phyloP scores from a whole-genome alignment of 2,888 invertebrate species.

The Synanthedon tipuliformis region DNA sequence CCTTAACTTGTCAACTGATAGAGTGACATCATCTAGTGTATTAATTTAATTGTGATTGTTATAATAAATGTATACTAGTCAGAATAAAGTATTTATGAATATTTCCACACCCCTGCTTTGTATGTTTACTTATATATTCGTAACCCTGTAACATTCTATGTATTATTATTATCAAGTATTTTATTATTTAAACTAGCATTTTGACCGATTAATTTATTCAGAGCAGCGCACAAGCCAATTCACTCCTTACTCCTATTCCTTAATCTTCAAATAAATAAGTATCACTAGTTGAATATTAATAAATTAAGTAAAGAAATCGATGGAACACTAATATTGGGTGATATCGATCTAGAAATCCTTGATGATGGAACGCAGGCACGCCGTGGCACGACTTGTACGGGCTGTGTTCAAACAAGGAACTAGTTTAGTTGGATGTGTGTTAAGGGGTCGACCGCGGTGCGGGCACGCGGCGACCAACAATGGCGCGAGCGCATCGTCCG shows the following conservation, averaged over 20 bases:
- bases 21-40: slow-evolving; percentile 68
- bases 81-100: slow-evolving; percentile 48
- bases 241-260: slow-evolving; percentile 19
- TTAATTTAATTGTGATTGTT: slow-evolving; percentile 62
- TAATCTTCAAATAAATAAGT: slow-evolving; percentile 9
- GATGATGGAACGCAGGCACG: slow-evolving; percentile 15
- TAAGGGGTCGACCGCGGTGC: slow-evolving; percentile 48
- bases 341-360: slow-evolving; percentile 30
- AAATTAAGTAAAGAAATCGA: slow-evolving; percentile 12
- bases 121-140: slow-evolving; percentile 3
- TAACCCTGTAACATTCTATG: background rate
- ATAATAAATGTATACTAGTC: slow-evolving; percentile 63
- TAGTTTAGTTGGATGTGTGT: slow-evolving; percentile 56
- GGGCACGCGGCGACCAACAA: slow-evolving; percentile 2
- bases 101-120: slow-evolving; percentile 31
- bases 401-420: slow-evolving; percentile 35
- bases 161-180: background rate
- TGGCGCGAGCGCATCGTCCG: slow-evolving; percentile 25
- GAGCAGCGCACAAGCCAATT: slow-evolving; percentile 56
- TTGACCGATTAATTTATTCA: slow-evolving; percentile 66
- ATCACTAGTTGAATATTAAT: slow-evolving; percentile 15
- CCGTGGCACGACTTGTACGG: slow-evolving; percentile 17
- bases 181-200: slow-evolving; percentile 39
- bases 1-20: slow-evolving; percentile 37
- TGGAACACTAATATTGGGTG: slow-evolving; percentile 13